Evolutionary conservation across 2,113 vertebrate species (phyloP).

Genomic region (Tragulus kanchil): DNA sequence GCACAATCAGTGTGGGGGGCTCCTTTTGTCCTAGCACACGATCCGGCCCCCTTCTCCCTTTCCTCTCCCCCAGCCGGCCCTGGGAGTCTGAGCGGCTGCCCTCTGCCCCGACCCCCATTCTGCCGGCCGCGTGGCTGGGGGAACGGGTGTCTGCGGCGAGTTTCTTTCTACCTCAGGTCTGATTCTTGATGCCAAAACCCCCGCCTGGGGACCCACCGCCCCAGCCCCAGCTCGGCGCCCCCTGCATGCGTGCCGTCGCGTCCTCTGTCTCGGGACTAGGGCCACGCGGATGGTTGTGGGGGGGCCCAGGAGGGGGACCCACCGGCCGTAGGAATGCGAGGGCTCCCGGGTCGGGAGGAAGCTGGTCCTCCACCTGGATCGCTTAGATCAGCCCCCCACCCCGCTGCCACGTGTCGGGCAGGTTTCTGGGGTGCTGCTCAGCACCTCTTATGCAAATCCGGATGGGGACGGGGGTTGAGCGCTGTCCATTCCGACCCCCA

Average conservation of each 20-base stretch:
- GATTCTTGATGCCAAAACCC: constrained; percentile 73
- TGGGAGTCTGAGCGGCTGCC: not conserved
- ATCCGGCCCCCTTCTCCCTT: not conserved
- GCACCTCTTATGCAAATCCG: not conserved
- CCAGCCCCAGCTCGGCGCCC: not conserved
- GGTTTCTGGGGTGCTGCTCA: not conserved
- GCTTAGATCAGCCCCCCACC: not conserved
- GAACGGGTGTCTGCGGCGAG: not conserved
- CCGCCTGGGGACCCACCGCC: not conserved
- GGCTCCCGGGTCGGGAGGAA: not conserved
- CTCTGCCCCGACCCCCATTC: not conserved
- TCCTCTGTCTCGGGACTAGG: not conserved
- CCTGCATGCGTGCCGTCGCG: not conserved
- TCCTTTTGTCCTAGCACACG: not conserved
- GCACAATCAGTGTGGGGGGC: constrained; percentile 70
- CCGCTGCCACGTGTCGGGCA: not conserved
- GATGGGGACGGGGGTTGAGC: too few species aligned
- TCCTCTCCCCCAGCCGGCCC: not conserved
- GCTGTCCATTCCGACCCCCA: not conserved
- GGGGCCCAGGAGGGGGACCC: not conserved
- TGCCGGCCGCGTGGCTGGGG: not conserved
- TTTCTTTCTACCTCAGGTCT: constrained; percentile 82
- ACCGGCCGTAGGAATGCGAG: not conserved
- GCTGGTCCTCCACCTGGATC: not conserved
- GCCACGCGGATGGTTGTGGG: not conserved